Base-by-base conservation (phyloP, 2,113 vertebrate genomes). In the Semnopithecus entellus region DNA sequence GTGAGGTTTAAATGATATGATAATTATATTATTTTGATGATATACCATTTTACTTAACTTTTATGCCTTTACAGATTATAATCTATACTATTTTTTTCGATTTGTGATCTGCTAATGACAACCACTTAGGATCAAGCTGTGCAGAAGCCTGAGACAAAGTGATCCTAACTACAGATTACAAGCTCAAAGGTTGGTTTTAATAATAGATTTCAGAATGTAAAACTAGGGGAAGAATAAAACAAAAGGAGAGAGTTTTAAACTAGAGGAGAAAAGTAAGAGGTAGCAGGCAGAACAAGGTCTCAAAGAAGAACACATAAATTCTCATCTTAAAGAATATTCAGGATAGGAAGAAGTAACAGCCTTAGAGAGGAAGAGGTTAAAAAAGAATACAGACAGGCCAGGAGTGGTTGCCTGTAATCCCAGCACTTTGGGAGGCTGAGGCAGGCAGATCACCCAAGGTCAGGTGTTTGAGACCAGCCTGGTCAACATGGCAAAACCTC, bases 161-260 rank as follows among this genome's bases (percentile, higher is more conserved):
- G 27, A 91, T 66, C 17, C 32, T 16, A 88, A 84, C 14, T 88
- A 43, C 11, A 94, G 43, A 82, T 32, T 4, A 12, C 1, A 83
- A 43, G 7, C 0, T 9, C n/a, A 45, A 85, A 94, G 27, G 14
- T 61, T 61, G 35, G 32, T 89, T 76, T 94, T 79, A 90, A 81
- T 76, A 92, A 79, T 4, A 78, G 18, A 52, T 0, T 12, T 68
- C 66, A 73, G 7, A 40, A 23, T 30, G 20, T 45, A 68, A 96
- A 89, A 94, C 72, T 3, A 59, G 23, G n/a, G 10, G 25, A 84
- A 88, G 32, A 72, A 86, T 43, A 27, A 48, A 88, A 89, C 79
- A 66, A 70, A 94, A 35, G 66, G 23, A 57, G 72, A 88, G 38
- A 80, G n/a, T 48, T 93, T 93, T 91, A 83, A 94, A 88, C 80